Evolutionary conservation across 2,888 invertebrate genomes (phyloP), one percentile per base, ranked within the genome.

Genomic region (Netelia melanura): DNA sequence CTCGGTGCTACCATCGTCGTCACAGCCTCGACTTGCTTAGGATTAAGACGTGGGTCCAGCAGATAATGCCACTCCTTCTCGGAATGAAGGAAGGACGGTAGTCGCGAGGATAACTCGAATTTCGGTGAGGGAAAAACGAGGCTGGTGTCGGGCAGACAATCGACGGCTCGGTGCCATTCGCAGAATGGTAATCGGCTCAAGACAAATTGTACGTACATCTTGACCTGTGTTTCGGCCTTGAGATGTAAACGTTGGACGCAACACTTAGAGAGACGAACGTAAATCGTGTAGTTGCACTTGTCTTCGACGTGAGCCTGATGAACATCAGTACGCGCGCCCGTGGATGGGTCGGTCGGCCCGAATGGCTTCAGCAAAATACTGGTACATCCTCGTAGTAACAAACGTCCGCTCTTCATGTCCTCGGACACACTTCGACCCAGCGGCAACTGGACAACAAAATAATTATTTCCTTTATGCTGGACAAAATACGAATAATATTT

Each of bases 121-220:
- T 85, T 76, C 56, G 86, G 48, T 2, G 87, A 65, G 0, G 97
- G 97, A 91, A 97, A 97, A 52, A 98, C 96, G 56, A 97, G 94
- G 67, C 95, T 95, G 77, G 96, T 95, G 89, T 97, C 96, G 0
- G 96, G 95, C 61, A 98, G 95, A 90, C 96, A 96, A 92, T 98
- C 98, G 25, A 98, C 95, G 0, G 97, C 97, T 91, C 96, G 95
- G 91, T 97, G 97, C 97, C 97, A 97, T 92, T 98, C 97, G 93
- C 97, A 97, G 89, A 97, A 96, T 0, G 97, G 96, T 85, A 97
- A 94, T 62, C 98, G 95, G 92, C 97, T 97, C 86, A 98, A 92
- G 90, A 97, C 97, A 91, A 98, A 98, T 91, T 97, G 97, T 78
- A 98, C 96, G 92, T 97, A 96, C 83, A 96, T 96, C 71, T 95